These are phyloP conservation scores for Sus cebifrons DNA, from an alignment of 2,797 vertebrate genomes.

Conservation along the genomic window DNA sequence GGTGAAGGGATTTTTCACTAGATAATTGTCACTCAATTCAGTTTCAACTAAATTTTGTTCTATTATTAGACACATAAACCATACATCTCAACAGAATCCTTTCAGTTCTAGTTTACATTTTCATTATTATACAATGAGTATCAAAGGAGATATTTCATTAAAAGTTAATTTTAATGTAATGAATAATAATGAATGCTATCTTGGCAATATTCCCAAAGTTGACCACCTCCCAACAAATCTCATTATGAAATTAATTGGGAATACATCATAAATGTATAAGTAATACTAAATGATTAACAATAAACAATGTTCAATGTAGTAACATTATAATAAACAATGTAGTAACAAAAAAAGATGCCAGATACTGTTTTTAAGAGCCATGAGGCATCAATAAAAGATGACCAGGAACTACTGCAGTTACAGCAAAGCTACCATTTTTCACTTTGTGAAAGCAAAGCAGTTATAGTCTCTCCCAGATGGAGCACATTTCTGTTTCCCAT, in stretches of 20 bases:
- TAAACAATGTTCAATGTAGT: not conserved
- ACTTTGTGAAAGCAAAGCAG: conserved; percentile 11
- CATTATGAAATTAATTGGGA: conserved; percentile 35
- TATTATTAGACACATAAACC: conserved; percentile 69
- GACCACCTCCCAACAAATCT: conserved; percentile 46
- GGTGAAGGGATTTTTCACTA: not conserved
- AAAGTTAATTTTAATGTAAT: conserved; percentile 74
- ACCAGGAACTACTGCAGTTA: not conserved
- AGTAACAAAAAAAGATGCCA: not conserved
- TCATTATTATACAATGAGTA: conserved; percentile 45
- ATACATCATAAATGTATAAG: not conserved
- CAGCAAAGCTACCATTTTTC: not conserved
- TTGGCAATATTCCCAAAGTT: conserved; percentile 1
- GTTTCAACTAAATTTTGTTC: conserved; percentile 69
- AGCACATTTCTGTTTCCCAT: not conserved
- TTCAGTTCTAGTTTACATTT: conserved; percentile 68
- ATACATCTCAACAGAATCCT: conserved; percentile 62
- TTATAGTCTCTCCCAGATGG: not conserved
- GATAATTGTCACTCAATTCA: conserved; percentile 69
- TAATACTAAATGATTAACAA: conserved; percentile 11
- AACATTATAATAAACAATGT: not conserved
- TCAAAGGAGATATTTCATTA: conserved; percentile 72
- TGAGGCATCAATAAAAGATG: not conserved
- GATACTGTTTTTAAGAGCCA: not conserved
- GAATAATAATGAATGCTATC: conserved; percentile 70